A percentile compares a stretch with the other conserved stretches of the same genome.
Conservation (phyloP, 1,140 invertebrate species). For the Drosophila takahashii region DNA sequence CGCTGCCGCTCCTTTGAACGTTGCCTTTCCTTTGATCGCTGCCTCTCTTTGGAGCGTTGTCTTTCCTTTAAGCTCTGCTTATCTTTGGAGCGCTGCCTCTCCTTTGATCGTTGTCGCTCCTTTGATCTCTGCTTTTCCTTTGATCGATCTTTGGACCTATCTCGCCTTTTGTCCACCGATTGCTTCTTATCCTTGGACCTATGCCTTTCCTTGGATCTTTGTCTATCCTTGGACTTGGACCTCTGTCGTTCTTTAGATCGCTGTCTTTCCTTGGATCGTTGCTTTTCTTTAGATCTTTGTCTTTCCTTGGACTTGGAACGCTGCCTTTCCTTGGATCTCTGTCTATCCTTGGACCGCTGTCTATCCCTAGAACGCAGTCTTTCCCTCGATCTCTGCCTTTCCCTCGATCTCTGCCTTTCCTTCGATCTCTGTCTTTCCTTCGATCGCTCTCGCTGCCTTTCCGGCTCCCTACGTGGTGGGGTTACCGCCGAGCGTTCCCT, state of each 20-base stretch:
- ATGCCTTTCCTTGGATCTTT: slow-evolving; percentile 4
- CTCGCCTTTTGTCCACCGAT: slow-evolving; percentile 18
- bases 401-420: slow-evolving; percentile 40
- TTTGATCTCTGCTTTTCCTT: slow-evolving; percentile 14
- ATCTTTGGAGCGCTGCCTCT: slow-evolving; percentile 35
- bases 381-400: slow-evolving; percentile 19
- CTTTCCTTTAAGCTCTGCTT: slow-evolving; percentile 32
- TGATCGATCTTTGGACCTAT: slow-evolving; percentile 21
- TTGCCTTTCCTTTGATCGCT: slow-evolving; percentile 28
- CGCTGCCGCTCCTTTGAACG: slow-evolving; percentile 27
- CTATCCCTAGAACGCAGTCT: slow-evolving; percentile 32
- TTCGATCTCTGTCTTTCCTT: slow-evolving; percentile 34
- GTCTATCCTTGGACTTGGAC: background rate
- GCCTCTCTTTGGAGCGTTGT: slow-evolving; percentile 4
- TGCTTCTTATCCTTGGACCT: slow-evolving; percentile 21
- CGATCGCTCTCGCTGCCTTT: slow-evolving; percentile 25
- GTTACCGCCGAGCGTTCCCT: slow-evolving; percentile 31
- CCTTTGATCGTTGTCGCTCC: slow-evolving; percentile 40
- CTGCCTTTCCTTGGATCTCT: slow-evolving; percentile 1
- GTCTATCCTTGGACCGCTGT: slow-evolving; percentile 20
- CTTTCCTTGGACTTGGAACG: slow-evolving; percentile 19
- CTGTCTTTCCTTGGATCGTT: slow-evolving; percentile 17
- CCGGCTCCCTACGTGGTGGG: slow-evolving; percentile 39
- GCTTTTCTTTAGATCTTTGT: background rate
- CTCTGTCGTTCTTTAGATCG: slow-evolving; percentile 17